A percentile compares a stretch with the other conserved stretches of the same genome.
phyloP scores from a whole-genome alignment of 2,797 vertebrate genomes.

The Selene dorsalis region DNA sequence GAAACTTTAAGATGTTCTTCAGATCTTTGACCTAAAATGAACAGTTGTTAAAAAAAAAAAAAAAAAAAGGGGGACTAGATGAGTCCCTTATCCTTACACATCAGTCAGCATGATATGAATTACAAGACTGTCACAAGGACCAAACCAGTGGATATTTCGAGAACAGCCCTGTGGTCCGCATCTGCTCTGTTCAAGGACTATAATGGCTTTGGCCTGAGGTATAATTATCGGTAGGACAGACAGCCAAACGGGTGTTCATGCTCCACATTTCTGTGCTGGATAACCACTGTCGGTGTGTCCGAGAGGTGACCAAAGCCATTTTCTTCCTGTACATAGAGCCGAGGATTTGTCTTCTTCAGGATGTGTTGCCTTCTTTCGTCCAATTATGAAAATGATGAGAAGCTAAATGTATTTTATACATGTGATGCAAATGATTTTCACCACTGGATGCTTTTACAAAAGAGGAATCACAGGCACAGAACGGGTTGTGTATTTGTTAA shows the following conservation, averaged over 20 bases:
- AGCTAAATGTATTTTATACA: slow-evolving; percentile 58
- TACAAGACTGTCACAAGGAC: slow-evolving; percentile 7
- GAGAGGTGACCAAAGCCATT: slow-evolving; percentile 80
- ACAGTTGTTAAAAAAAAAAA: slow-evolving; percentile 2
- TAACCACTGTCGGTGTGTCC: slow-evolving; percentile 6
- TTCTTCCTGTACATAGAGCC: slow-evolving; percentile 74
- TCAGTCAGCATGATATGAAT: slow-evolving; percentile 22
- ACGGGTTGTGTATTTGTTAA: slow-evolving; percentile 43
- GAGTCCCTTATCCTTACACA: slow-evolving; percentile 8
- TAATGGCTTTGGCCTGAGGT: slow-evolving; percentile 5
- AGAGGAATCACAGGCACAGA: slow-evolving; percentile 47
- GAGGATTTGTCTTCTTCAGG: slow-evolving; percentile 62
- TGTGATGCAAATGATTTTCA: slow-evolving; percentile 61
- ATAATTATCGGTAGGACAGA: slow-evolving; percentile 27
- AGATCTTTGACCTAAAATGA: slow-evolving; percentile 16
- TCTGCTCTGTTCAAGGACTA: slow-evolving; percentile 27
- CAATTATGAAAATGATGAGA: slow-evolving; percentile 45
- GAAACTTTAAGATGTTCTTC: slow-evolving; percentile 19
- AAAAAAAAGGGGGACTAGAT: slow-evolving; percentile 10
- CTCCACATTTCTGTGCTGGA: slow-evolving; percentile 37
- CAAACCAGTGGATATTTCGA: not conserved
- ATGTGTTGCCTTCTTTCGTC: slow-evolving; percentile 62
- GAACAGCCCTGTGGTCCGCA: not conserved
- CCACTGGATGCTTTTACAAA: slow-evolving; percentile 57
- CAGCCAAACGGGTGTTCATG: slow-evolving; percentile 3